A percentile compares a stretch with the other conserved stretches of the same genome.
These are phyloP conservation scores for Myotis planiceps DNA, from an alignment of 2,797 vertebrate genomes.

Conservation along the genomic window DNA sequence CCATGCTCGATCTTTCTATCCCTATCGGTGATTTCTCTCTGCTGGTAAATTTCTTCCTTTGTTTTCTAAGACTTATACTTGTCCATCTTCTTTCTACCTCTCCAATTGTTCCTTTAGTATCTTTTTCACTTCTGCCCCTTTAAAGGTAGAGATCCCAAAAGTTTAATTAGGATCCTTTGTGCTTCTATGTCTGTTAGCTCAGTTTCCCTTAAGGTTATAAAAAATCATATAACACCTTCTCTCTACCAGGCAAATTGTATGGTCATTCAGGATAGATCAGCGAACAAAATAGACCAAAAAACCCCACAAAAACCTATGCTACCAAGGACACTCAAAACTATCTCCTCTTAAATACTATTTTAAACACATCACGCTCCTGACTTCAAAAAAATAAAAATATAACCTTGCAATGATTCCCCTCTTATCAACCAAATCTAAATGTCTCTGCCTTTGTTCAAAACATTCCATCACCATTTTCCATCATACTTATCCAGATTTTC, in stretches of 20 bases:
- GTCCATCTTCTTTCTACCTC: conserved; percentile 16
- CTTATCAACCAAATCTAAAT: background rate
- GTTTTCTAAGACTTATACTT: background rate
- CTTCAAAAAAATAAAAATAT: background rate
- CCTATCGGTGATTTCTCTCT: background rate
- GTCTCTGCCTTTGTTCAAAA: conserved; percentile 18
- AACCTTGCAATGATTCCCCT: background rate
- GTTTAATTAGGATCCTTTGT: background rate
- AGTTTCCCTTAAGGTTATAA: conserved; percentile 21
- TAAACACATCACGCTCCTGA: conserved; percentile 1
- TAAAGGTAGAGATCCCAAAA: background rate
- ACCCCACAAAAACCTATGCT: background rate
- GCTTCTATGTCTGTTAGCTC: background rate
- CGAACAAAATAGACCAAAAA: background rate
- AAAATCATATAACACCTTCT: background rate
- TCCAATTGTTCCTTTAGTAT: background rate
- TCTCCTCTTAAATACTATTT: conserved; percentile 33
- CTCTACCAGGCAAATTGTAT: background rate
- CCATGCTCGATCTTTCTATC: background rate
- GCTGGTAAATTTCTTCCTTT: background rate
- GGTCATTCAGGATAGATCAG: background rate
- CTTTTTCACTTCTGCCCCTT: background rate
- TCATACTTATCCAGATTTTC: background rate
- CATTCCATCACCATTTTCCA: conserved; percentile 16
- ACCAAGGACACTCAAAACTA: conserved; percentile 20